Evolutionary conservation across 2,797 vertebrate genomes (phyloP), one percentile per base, ranked within the genome.

Genomic region (Melanotaenia maccullochi): DNA sequence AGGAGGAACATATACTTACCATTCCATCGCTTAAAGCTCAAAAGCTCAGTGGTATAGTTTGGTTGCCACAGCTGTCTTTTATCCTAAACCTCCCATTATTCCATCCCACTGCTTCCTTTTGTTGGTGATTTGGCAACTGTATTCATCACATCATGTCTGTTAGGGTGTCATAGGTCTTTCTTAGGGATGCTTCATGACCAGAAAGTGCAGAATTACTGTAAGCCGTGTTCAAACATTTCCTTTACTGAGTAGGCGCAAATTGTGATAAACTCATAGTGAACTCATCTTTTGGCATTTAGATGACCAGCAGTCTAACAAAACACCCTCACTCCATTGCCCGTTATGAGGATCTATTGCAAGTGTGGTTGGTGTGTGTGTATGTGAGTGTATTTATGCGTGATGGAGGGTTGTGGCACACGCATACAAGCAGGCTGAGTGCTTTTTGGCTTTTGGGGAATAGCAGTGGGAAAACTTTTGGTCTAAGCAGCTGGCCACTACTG

Each of bases 1-100:
- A 52, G 56, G 78, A 75, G 76, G 59, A 93, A 90, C 82, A 74
- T 93, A 82, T 91, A 93, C 81, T 92, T 93, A 89, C 88, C 86
- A 91, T 92, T 91, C 86, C 85, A 72, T 65, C 60, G 68, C 78
- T 69, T 81, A 64, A 76, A 78, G 78, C 71, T 72, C 68, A 80
- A 71, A 58, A 69, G 72, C 33, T 18, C 73, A 65, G 44, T 72
- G 62, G 85, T 91, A 54, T 90, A 87, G 90, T 91, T 81, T 83
- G 64, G 67, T 85, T 68, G 81, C 71, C 85, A 86, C 92, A 93
- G 90, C 87, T 91, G 90, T 88, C 84, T 82, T 65, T 79, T 66
- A 64, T 83, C 75, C 83, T 57, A 73, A 89, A 71, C 85, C 82
- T 71, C 84, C 88, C 80, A 92, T 92, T 90, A 86, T 85, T 86